Conservation (phyloP, 2,113 vertebrate species). For the Alligator sinensis region DNA sequence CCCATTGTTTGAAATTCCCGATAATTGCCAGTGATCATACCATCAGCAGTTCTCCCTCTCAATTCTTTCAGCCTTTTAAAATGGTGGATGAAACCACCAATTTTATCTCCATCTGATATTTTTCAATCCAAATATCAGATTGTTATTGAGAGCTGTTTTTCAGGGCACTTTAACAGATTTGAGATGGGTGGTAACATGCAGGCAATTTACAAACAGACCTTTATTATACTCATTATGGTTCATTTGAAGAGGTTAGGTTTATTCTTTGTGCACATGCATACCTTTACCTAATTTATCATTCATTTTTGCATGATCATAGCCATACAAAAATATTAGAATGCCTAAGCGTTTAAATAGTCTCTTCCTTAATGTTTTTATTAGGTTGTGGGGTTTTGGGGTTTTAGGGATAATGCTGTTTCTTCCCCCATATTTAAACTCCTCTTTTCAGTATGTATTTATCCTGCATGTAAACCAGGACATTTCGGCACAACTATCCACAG, state of each 20-base stretch:
- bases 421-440: not conserved
- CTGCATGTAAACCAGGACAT: not conserved
- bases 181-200: fast-evolving
- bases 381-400: not conserved
- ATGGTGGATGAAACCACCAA: not conserved
- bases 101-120: not conserved
- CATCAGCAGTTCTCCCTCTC: fast-evolving
- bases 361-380: not conserved
- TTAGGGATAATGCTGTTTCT: no score
- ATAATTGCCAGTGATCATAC: not conserved
- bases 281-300: not conserved
- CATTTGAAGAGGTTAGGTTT: not conserved
- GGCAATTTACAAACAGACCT: not conserved
- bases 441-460: not conserved
- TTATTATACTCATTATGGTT: not conserved
- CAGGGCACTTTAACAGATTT: fast-evolving
- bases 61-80: fast-evolving
- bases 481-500: not conserved
- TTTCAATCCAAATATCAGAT: fast-evolving
- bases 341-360: not conserved
- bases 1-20: not conserved
- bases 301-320: not conserved
- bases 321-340: not conserved
- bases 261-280: not conserved
- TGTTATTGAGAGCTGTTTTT: fast-evolving